Conservation (phyloP, 2,113 vertebrate species). For the Corythoichthys haematopterus region DNA sequence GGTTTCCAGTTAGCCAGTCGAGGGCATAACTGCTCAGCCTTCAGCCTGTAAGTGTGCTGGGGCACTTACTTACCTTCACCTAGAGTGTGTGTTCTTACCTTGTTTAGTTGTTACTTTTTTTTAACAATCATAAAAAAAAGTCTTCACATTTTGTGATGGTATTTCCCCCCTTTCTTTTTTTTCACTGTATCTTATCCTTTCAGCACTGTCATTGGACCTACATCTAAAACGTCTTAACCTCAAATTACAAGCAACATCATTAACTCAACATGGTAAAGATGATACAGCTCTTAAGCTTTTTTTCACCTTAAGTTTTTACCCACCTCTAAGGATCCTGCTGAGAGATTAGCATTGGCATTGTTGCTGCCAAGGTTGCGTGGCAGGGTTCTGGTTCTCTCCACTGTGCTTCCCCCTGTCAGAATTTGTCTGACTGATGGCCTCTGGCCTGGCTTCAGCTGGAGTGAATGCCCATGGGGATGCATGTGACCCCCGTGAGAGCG, state of each 20-base stretch:
- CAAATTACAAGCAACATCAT: slow-evolving; percentile 3
- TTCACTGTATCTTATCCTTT: neutral
- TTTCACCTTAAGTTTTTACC: slow-evolving; percentile 55
- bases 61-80: neutral
- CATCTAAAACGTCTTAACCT: neutral
- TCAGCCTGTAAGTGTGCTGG: no score
- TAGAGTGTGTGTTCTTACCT: neutral
- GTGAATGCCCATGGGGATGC: slow-evolving; percentile 78
- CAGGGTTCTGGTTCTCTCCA: slow-evolving; percentile 93
- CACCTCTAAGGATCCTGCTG: slow-evolving; percentile 95
- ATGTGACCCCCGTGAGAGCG: slow-evolving; percentile 64
- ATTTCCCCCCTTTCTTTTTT: neutral
- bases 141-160: neutral
- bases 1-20: no score
- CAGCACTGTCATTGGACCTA: neutral
- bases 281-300: slow-evolving; percentile 7
- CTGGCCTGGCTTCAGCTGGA: slow-evolving; percentile 84
- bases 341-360: slow-evolving; percentile 79
- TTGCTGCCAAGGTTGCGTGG: slow-evolving; percentile 92
- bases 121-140: neutral
- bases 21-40: no score
- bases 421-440: slow-evolving; percentile 88
- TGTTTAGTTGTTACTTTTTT: neutral
- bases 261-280: slow-evolving; percentile 5
- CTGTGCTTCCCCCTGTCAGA: slow-evolving; percentile 81